Conservation (phyloP, 2,113 vertebrate genomes). For the Solenodon paradoxus region DNA sequence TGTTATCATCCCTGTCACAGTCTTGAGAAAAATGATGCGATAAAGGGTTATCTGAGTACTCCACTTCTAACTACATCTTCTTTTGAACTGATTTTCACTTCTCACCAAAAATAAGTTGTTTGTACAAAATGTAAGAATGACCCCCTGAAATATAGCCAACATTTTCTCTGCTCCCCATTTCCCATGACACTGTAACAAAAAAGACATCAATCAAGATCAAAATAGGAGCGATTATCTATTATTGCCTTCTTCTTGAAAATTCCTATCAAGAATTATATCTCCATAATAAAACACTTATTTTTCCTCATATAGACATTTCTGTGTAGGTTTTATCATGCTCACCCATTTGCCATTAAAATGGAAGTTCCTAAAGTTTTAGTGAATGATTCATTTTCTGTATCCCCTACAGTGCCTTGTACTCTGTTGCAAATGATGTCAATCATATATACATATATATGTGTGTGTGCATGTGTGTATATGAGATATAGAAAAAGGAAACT, state of each 20-base stretch:
- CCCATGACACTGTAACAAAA: neutral
- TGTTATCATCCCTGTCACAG: neutral
- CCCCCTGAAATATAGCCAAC: neutral
- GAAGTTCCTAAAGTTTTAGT: neutral
- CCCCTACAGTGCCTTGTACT: neutral
- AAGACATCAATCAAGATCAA: neutral
- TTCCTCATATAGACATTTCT: neutral
- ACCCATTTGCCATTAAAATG: neutral
- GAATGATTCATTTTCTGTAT: neutral
- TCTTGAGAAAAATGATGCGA: neutral
- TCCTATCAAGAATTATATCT: neutral
- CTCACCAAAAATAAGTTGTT: neutral
- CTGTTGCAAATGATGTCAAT: neutral
- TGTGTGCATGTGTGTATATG: too few relatives aligned
- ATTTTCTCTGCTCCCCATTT: neutral
- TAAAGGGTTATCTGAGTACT: neutral
- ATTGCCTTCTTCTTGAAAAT: neutral
- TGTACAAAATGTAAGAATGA: neutral
- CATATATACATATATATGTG: too few relatives aligned
- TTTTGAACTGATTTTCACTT: constrained; percentile 4
- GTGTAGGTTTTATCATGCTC: neutral
- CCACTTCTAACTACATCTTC: neutral
- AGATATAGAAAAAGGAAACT: neutral
- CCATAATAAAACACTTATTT: neutral
- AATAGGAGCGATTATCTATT: neutral